phyloP scores from a whole-genome alignment of 1,140 invertebrate species.

The Anastatus disparis region DNA sequence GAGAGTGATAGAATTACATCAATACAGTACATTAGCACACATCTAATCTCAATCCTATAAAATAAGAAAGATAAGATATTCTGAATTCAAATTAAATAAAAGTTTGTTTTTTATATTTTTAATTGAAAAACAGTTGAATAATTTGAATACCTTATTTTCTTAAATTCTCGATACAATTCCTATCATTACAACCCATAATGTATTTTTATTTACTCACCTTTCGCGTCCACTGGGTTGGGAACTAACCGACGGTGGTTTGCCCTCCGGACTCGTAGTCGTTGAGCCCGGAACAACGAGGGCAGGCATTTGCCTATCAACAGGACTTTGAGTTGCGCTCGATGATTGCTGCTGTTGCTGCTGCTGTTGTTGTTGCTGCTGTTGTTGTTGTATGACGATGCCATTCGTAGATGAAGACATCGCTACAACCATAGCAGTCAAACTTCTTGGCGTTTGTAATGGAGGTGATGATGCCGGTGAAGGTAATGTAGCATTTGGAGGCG shows the following conservation, averaged over 20 bases:
- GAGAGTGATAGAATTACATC: no score
- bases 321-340: background rate
- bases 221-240: constrained; percentile 4
- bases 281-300: background rate
- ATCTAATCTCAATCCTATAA: no score
- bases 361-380: background rate
- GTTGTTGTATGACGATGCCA: background rate
- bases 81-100: no score
- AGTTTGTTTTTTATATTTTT: no score
- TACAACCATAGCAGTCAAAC: constrained; percentile 48
- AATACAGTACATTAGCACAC: no score
- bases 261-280: background rate
- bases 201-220: no score
- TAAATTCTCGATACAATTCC: no score
- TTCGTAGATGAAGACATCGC: constrained; percentile 42
- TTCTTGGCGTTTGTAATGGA: constrained; percentile 35
- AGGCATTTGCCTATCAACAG: background rate
- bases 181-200: no score
- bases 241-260: background rate
- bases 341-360: background rate
- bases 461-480: constrained; percentile 40
- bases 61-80: no score
- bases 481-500: constrained; percentile 37
- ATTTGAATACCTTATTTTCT: no score
- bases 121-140: no score